These are phyloP conservation scores for Troilus luridus DNA, from an alignment of 2,888 invertebrate genomes.

Conservation along the genomic window DNA sequence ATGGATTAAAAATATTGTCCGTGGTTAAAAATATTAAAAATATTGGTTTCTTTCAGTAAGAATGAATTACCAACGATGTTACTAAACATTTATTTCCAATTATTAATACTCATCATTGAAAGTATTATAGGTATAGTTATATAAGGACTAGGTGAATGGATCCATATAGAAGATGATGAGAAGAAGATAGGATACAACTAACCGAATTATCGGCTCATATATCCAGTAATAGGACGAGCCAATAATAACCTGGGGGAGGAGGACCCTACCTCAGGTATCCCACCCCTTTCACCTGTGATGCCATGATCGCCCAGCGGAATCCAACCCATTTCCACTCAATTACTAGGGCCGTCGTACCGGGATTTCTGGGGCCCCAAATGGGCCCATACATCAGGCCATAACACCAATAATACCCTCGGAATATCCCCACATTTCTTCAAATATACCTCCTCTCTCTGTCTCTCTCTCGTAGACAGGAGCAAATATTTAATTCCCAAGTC, in stretches of 20 bases:
- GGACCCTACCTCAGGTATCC: background rate
- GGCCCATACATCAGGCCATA: constrained; percentile 50
- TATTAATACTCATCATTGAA: background rate
- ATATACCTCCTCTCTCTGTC: background rate
- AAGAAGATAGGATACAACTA: constrained; percentile 13
- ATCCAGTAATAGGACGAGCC: background rate
- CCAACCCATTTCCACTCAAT: constrained; percentile 56
- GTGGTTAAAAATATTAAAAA: no score
- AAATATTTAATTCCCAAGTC: constrained; percentile 51
- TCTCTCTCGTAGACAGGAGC: background rate
- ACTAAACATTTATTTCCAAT: no score
- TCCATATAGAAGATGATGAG: background rate
- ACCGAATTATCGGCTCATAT: constrained; percentile 42
- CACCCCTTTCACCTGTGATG: constrained; percentile 35
- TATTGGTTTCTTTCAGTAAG: no score
- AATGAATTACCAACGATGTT: no score
- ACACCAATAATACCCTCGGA: constrained; percentile 54
- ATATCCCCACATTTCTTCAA: constrained; percentile 57
- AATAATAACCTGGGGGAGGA: background rate
- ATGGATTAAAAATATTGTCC: no score
- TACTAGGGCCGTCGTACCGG: constrained; percentile 3
- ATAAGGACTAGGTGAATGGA: background rate
- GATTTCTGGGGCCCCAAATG: constrained; percentile 26
- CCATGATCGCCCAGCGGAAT: constrained; percentile 9
- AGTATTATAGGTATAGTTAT: background rate